These are phyloP conservation scores for Coccyzus lansbergi DNA, from an alignment of 2,797 vertebrate species.

Conservation along the genomic window DNA sequence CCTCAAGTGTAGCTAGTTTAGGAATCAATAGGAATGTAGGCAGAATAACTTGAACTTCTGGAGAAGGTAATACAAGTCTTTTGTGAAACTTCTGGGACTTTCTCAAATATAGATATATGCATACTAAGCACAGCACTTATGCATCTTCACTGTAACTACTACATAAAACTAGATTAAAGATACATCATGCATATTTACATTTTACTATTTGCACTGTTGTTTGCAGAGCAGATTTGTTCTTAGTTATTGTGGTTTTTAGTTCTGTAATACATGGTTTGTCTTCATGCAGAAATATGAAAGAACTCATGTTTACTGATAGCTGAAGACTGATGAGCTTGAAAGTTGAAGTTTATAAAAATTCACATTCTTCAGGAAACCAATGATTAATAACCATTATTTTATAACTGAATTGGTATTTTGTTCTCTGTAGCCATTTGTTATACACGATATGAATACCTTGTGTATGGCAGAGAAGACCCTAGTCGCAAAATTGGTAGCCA, in stretches of 20 bases:
- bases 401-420: background rate
- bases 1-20: constrained; percentile 41
- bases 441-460: constrained; percentile 95
- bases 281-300: background rate
- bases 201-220: background rate
- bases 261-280: background rate
- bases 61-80: constrained; percentile 27
- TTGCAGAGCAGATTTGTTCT: background rate
- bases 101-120: background rate
- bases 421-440: constrained; percentile 87
- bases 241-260: background rate
- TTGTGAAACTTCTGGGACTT: background rate
- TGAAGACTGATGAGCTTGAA: background rate
- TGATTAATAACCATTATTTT: background rate
- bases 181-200: background rate
- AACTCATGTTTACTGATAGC: background rate
- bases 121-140: background rate
- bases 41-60: constrained; percentile 27
- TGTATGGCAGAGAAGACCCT: constrained; percentile 91
- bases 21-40: constrained; percentile 4
- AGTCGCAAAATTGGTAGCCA: constrained; percentile 84
- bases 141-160: background rate
- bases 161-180: background rate
- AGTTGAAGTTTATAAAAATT: background rate
- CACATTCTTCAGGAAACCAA: background rate